Evolutionary conservation across 1,140 invertebrate species (phyloP).

Genomic region (Formica selysi): DNA sequence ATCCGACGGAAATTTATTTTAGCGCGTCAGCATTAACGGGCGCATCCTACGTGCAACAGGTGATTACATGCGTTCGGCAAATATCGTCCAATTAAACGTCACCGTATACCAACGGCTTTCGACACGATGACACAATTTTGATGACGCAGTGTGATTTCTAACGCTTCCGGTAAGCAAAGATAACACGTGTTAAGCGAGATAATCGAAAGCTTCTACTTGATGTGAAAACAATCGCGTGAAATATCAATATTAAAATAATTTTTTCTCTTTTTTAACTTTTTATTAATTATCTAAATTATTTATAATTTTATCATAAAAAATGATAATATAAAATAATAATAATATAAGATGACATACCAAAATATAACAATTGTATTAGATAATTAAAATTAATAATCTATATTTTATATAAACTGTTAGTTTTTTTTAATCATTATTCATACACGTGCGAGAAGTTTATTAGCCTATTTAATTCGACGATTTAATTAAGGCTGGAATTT

Average conservation of each 20-base stretch:
- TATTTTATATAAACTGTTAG: neutral
- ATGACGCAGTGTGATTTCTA: slow-evolving; percentile 46
- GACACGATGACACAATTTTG: slow-evolving; percentile 52
- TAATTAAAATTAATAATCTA: neutral
- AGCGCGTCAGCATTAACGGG: slow-evolving; percentile 53
- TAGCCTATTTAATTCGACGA: neutral
- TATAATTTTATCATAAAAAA: neutral
- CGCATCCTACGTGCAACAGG: slow-evolving; percentile 67
- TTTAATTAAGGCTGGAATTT: slow-evolving; percentile 7
- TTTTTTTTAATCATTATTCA: neutral
- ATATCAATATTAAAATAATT: too few species aligned
- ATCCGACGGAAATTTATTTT: slow-evolving; percentile 66
- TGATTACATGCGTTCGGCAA: slow-evolving; percentile 74
- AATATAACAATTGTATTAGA: neutral
- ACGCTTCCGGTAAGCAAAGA: slow-evolving; percentile 23
- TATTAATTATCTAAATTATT: neutral
- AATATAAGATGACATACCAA: neutral
- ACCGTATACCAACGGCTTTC: slow-evolving; percentile 16
- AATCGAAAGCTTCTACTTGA: neutral
- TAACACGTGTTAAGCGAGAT: neutral
- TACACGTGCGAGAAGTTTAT: neutral
- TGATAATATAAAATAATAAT: neutral
- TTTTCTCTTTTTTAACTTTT: neutral
- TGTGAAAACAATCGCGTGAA: neutral
- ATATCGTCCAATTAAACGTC: slow-evolving; percentile 73